These are phyloP conservation scores for Jordanella pulchra DNA, from an alignment of 2,797 vertebrate species.

Conservation along the genomic window DNA sequence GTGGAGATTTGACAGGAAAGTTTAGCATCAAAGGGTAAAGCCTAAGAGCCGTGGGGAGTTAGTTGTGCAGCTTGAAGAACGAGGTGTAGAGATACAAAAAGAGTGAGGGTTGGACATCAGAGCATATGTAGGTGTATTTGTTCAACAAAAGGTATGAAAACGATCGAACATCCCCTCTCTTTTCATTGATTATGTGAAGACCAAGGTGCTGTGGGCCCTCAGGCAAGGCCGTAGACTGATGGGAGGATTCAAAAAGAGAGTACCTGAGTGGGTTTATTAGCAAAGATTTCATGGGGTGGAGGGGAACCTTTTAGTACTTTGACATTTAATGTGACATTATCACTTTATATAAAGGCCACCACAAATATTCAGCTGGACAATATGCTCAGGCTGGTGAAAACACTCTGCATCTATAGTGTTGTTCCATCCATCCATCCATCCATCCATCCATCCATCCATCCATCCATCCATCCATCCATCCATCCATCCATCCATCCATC, in stretches of 20 bases:
- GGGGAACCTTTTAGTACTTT: slow-evolving; percentile 29
- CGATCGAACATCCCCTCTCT: slow-evolving; percentile 37
- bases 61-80: not conserved
- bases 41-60: slow-evolving; percentile 14
- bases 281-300: slow-evolving; percentile 19
- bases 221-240: slow-evolving; percentile 33
- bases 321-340: slow-evolving; percentile 57
- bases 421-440: no score
- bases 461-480: no score
- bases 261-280: slow-evolving; percentile 49
- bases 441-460: no score
- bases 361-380: slow-evolving; percentile 17
- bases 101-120: not conserved
- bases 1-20: slow-evolving; percentile 57
- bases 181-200: slow-evolving; percentile 42
- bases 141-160: slow-evolving; percentile 2
- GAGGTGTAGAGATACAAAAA: not conserved
- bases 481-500: no score
- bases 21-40: slow-evolving; percentile 57
- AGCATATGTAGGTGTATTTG: slow-evolving; percentile 14
- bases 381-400: slow-evolving; percentile 4
- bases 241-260: slow-evolving; percentile 42
- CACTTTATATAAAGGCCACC: slow-evolving; percentile 28
- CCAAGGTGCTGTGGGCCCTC: slow-evolving; percentile 39
- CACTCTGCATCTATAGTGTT: not conserved